Evolutionary conservation across 2,113 vertebrate species (phyloP).

Genomic region (Tragelaphus imberbis): DNA sequence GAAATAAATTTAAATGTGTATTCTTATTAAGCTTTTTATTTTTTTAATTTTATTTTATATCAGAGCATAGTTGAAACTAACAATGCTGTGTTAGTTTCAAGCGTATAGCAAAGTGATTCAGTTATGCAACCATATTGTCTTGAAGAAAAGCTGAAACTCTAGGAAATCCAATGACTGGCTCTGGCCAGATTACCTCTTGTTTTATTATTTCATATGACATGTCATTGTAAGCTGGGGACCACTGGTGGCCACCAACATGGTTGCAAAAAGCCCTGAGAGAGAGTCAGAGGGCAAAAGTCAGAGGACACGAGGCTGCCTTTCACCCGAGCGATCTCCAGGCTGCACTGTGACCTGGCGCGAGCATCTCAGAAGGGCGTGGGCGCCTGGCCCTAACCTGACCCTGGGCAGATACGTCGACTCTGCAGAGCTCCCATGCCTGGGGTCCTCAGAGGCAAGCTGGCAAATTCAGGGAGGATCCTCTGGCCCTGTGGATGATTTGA

Average conservation of each 20-base stretch:
- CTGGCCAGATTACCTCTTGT: not conserved
- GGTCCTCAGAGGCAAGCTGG: conserved; percentile 44
- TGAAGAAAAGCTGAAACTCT: not conserved
- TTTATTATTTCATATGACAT: not conserved
- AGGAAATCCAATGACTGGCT: not conserved
- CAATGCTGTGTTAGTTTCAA: not conserved
- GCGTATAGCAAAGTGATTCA: not conserved
- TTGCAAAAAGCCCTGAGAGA: not conserved
- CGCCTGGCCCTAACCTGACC: not conserved
- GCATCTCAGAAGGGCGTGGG: not conserved
- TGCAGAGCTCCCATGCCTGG: not conserved
- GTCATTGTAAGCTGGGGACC: not conserved
- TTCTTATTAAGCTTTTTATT: not conserved
- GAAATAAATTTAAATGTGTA: not conserved
- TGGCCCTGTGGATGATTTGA: not conserved
- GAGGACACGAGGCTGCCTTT: not conserved
- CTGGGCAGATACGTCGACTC: not conserved
- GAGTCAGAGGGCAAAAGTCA: not conserved
- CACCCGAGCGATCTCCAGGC: not conserved
- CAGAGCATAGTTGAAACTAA: not conserved
- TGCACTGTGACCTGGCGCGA: not conserved
- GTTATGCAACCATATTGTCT: not conserved
- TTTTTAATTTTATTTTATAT: not conserved
- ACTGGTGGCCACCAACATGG: not conserved
- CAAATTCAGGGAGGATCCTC: not conserved